These are phyloP conservation scores for Chalcosyrphus nemorum DNA, from an alignment of 2,888 invertebrate species.

Conservation along the genomic window DNA sequence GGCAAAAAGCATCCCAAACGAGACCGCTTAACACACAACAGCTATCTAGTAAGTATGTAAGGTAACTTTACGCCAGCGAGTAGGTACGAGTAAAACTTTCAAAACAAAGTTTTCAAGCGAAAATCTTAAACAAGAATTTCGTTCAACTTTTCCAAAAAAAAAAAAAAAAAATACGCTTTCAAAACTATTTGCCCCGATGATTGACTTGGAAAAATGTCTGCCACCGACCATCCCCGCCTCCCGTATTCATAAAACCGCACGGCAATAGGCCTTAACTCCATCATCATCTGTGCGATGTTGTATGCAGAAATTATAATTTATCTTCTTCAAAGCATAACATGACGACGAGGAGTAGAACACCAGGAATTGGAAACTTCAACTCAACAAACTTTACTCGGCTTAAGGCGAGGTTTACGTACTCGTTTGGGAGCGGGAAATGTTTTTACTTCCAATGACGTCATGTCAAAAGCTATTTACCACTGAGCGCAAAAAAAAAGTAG, in stretches of 20 bases:
- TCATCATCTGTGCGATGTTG: conserved; percentile 28
- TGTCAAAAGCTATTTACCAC: conserved; percentile 48
- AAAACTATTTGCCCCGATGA: conserved; percentile 63
- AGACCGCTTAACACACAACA: not conserved
- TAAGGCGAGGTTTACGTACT: conserved; percentile 2
- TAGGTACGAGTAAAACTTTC: conserved; percentile 1
- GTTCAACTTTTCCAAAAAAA: conserved; percentile 48
- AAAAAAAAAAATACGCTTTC: conserved; percentile 61
- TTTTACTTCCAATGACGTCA: conserved; percentile 29
- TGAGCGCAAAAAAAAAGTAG: not conserved
- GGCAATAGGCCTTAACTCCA: conserved; percentile 45
- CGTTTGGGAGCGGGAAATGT: no score
- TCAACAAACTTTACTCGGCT: conserved; percentile 39
- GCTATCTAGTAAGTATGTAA: no score
- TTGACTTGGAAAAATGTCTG: conserved; percentile 47
- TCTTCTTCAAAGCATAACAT: conserved; percentile 53
- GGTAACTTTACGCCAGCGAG: not conserved
- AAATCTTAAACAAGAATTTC: conserved; percentile 61
- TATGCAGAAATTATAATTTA: conserved; percentile 64
- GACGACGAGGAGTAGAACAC: not conserved
- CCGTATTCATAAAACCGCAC: not conserved
- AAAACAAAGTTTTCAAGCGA: conserved; percentile 40
- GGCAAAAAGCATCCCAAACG: not conserved
- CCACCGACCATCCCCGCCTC: not conserved
- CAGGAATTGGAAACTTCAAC: conserved; percentile 34